A percentile compares a stretch with the other conserved stretches of the same genome.
These are phyloP conservation scores for Scortum barcoo DNA, from an alignment of 2,113 vertebrate genomes.

Conservation along the genomic window DNA sequence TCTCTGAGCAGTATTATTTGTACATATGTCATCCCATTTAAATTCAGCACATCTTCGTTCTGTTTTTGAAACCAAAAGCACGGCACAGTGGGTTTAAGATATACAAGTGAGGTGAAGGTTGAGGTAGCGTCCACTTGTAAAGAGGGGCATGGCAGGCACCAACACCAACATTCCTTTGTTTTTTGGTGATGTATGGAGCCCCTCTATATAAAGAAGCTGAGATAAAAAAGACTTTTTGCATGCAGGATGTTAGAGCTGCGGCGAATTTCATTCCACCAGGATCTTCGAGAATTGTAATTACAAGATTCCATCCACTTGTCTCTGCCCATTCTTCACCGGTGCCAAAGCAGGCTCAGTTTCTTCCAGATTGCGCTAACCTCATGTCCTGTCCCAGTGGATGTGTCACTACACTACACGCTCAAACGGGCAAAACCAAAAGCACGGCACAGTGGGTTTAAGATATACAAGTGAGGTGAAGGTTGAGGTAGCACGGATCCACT, in stretches of 20 bases:
- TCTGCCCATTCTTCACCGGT: slow-evolving; percentile 69
- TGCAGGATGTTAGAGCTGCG: too few relatives aligned
- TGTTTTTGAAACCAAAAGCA: slow-evolving; percentile 59
- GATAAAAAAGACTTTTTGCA: too few relatives aligned
- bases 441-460: slow-evolving; percentile 37
- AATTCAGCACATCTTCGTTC: slow-evolving; percentile 64
- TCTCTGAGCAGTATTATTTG: slow-evolving; percentile 58
- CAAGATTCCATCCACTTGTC: slow-evolving; percentile 73
- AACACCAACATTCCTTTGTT: slow-evolving; percentile 18
- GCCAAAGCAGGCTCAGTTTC: slow-evolving; percentile 69
- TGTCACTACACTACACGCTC: slow-evolving; percentile 68
- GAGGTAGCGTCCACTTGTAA: slow-evolving; percentile 51
- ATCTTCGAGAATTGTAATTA: slow-evolving; percentile 76
- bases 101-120: slow-evolving; percentile 56
- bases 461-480: slow-evolving; percentile 53
- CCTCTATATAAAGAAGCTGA: slow-evolving; percentile 21
- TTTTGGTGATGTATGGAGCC: slow-evolving; percentile 9
- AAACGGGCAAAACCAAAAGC: slow-evolving; percentile 54
- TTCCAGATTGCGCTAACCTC: slow-evolving; percentile 63
- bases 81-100: slow-evolving; percentile 35
- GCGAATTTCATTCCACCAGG: slow-evolving; percentile 73
- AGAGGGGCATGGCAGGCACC: slow-evolving; percentile 34
- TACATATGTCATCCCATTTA: slow-evolving; percentile 64
- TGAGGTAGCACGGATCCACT: slow-evolving; percentile 49
- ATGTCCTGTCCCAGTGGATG: slow-evolving; percentile 68